Evolutionary conservation across 30 jellyfish, hydroid and myxozoan species (phyloP), one percentile per base, ranked within the genome.

Genomic region (Aurelia aurita complex sp. Pacific): DNA sequence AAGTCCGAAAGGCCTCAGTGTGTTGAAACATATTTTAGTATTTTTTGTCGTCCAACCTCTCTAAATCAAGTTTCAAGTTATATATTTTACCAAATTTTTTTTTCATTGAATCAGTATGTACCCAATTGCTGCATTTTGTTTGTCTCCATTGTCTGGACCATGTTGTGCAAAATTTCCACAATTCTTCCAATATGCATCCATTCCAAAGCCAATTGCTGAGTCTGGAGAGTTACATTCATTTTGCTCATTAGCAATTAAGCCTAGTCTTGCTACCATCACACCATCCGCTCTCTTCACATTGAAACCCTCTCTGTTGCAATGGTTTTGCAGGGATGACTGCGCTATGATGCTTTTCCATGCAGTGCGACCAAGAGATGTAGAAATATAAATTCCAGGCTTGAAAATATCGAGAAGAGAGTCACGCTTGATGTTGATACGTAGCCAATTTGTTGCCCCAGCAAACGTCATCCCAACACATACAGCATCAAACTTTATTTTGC

Each of bases 341-440:
- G 75, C 63, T 6, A 76, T 54, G 18, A 76, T 74, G 38, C 76
- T 76, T 23, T 76, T 76, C 87, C 87, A 76, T 6, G 64, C 55
- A 11, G 18, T 5, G 5, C 76, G 23, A 4, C 87, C 76, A 9
- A 76, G 34, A 53, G 34, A 17, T 2, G 87, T 76, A 1, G 53
- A 19, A 6, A 34, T 23, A 43, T 51, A 76, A 0, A 5, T 55
- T 32, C 59, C 38, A 11, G 18, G 15, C 13, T 2, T 32, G 61
- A 76, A 63, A 1, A 76, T 10, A 23, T 40, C 10, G 18, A 17
- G 17, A 0, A 76, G 59, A 19, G 87, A 76, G 2, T 74, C 4
- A 0, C 16, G 36, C 10, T 46, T n/a, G 14, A 18, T 11, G 18
- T 32, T 16, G 16, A 76, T 29, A 0, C 76, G 75, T 43, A 76